Percentiles rank a stretch among this genome's conserved stretches.
Conservation (phyloP, 1,140 invertebrate genomes). For the Ceratoteleas bidentatus region DNA sequence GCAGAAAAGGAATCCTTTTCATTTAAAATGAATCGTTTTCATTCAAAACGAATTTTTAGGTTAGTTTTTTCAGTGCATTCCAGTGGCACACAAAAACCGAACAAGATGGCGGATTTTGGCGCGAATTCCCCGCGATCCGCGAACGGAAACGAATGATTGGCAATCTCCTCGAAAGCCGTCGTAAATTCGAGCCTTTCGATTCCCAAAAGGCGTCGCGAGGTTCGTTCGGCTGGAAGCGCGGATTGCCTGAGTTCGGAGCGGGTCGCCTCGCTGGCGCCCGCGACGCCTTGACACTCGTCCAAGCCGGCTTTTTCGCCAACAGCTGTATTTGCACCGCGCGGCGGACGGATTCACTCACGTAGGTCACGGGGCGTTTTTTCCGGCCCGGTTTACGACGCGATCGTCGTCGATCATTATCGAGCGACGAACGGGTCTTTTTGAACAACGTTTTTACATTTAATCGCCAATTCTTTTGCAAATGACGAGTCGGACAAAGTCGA, state of each 20-base stretch:
- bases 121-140: neutral
- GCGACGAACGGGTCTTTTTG: no score
- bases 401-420: neutral
- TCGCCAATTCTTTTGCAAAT: no score
- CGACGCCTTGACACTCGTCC: slow-evolving; percentile 70
- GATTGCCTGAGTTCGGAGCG: slow-evolving; percentile 20
- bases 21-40: no score
- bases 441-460: no score
- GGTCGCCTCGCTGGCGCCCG: slow-evolving; percentile 64
- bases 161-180: slow-evolving; percentile 28
- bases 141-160: slow-evolving; percentile 16
- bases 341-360: slow-evolving; percentile 20
- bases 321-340: slow-evolving; percentile 67
- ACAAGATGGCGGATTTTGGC: neutral
- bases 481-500: no score
- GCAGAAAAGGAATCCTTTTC: no score
- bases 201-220: slow-evolving; percentile 32
- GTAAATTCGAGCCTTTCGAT: slow-evolving; percentile 20
- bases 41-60: no score
- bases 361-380: neutral
- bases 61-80: no score
- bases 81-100: neutral
- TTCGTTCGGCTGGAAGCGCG: slow-evolving; percentile 39
- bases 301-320: slow-evolving; percentile 66
- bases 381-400: no score